A percentile compares a stretch with the other conserved stretches of the same genome.
These are phyloP conservation scores for Chamaea fasciata DNA, from an alignment of 2,113 vertebrate species.

Conservation along the genomic window DNA sequence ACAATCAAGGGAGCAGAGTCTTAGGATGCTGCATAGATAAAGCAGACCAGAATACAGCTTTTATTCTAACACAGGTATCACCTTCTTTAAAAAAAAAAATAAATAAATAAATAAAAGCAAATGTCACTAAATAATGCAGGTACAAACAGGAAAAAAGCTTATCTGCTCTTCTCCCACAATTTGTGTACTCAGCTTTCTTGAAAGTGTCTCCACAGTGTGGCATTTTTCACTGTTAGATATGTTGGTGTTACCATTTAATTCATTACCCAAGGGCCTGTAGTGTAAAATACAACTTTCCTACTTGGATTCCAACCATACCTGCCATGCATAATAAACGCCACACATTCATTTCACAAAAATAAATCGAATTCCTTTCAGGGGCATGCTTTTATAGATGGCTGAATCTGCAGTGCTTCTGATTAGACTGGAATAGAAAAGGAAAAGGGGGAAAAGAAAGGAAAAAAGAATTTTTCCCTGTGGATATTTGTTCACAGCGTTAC, in stretches of 20 bases:
- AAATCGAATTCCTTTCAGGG: slow-evolving; percentile 31
- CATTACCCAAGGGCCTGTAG: slow-evolving; percentile 13
- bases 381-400: background rate
- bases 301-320: slow-evolving; percentile 48
- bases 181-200: background rate
- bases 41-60: background rate
- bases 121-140: background rate
- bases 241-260: slow-evolving; percentile 4
- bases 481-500: background rate
- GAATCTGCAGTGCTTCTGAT: slow-evolving; percentile 5
- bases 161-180: background rate
- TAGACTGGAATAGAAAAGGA: background rate
- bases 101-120: background rate
- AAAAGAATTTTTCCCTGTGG: background rate
- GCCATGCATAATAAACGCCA: slow-evolving; percentile 39
- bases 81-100: background rate
- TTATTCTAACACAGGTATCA: background rate
- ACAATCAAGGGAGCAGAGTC: background rate
- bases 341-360: slow-evolving; percentile 14
- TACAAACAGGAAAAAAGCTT: background rate
- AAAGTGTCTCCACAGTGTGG: background rate
- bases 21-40: background rate
- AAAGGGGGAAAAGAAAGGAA: background rate
- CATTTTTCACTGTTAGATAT: background rate
- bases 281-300: slow-evolving; percentile 52